These are phyloP conservation scores for Camarhynchus parvulus DNA, from an alignment of 2,113 vertebrate species.

Conservation along the genomic window DNA sequence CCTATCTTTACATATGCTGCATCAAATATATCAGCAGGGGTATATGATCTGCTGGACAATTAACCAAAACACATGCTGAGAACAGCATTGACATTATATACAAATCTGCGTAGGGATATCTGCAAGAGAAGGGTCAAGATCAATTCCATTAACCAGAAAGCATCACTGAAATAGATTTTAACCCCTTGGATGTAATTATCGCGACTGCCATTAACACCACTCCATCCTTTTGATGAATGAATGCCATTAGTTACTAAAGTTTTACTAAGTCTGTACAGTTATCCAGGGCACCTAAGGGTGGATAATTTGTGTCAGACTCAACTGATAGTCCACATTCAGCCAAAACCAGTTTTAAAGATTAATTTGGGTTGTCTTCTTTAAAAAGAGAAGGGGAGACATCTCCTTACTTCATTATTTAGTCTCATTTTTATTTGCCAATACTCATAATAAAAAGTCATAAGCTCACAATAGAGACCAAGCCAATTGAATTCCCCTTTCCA, in stretches of 20 bases:
- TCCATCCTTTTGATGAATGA: constrained; percentile 43
- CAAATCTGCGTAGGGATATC: constrained; percentile 3
- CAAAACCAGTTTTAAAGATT: constrained; percentile 11
- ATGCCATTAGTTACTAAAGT: constrained; percentile 22
- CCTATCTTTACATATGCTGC: not conserved
- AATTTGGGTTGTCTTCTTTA: not conserved
- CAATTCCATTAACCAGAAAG: constrained; percentile 67
- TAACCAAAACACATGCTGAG: not conserved
- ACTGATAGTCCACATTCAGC: constrained; percentile 34
- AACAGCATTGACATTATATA: not conserved
- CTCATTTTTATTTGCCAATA: not conserved
- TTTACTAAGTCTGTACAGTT: constrained; percentile 33
- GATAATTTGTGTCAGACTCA: constrained; percentile 54
- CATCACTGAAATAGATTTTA: constrained; percentile 66
- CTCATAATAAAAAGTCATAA: not conserved
- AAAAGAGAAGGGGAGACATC: not conserved
- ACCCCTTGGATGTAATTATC: constrained; percentile 66
- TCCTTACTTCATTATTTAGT: not conserved
- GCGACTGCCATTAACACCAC: constrained; percentile 40
- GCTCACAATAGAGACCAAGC: not conserved
- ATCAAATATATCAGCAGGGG: not conserved
- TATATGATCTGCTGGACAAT: not conserved
- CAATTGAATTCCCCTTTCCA: not conserved
- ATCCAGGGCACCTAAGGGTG: not conserved
- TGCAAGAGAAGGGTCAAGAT: constrained; percentile 39